Base-by-base conservation (phyloP, 2,113 vertebrate species). In the Brachyhypopomus gauderio region DNA sequence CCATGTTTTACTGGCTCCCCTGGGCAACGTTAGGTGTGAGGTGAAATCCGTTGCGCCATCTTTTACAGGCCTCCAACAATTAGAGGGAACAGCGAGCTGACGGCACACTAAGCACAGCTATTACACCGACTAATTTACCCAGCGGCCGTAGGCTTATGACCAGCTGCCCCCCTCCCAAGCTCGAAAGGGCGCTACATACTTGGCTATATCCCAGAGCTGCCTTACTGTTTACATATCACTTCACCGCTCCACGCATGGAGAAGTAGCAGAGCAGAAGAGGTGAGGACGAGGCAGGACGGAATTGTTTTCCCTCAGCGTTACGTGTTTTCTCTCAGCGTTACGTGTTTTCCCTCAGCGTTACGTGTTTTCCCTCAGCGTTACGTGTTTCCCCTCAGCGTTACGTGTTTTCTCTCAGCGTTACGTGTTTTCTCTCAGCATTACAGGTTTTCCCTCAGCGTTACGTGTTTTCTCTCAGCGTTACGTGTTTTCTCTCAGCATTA, bases 1-100 rank as follows among this genome's bases (percentile, higher is more conserved):
- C 85, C 83, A 84, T 16, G 60, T 86, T 90, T 89, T 89, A 90
- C 87, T 85, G 88, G 85, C 75, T 87, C 89, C 90, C 88, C 79
- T 73, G 87, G 87, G 88, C 86, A 75, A 86, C 70, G 86, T 87
- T 86, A 83, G 5, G 36, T 79, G 27, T 3, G 36, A 62, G 19
- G 81, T 62, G 76, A 72, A 66, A 30, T 79, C 81, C 23, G 79
- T 81, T 80, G 83, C 45, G 14, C 85, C 87, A 83, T 90, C 85
- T 88, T 89, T 91, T 85, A 87, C 85, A 73, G 78, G 77, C 85
- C 86, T 87, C 77, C 36, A 56, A 82, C 80, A 84, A 91, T 89
- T 88, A 90, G 86, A 72, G 79, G 86, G 83, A 72, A 5, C 75
- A 73, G 72, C 64, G 64, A 59, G 83, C 79, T 83, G 87, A 88